These are phyloP conservation scores for Syrrhaptes paradoxus DNA, from an alignment of 2,113 vertebrate species.

Conservation along the genomic window DNA sequence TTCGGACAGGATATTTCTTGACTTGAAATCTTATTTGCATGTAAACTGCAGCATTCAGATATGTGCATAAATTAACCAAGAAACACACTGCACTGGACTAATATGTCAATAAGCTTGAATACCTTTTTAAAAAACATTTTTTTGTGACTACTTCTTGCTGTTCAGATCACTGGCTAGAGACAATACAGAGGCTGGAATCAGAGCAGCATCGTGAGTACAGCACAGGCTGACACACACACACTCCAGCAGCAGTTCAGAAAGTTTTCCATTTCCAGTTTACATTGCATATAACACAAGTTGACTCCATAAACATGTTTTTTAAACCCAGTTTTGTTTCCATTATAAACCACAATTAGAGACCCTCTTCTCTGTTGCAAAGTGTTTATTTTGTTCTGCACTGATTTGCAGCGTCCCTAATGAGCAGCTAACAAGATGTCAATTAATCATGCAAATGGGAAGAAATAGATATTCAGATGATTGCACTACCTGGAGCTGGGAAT, in stretches of 20 bases:
- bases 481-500: slow-evolving; percentile 21
- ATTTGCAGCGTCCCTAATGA: slow-evolving; percentile 34
- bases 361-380: not conserved
- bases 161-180: not conserved
- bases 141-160: not conserved
- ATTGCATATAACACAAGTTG: accelerated
- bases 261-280: not conserved
- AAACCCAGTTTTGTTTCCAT: not conserved
- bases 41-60: not conserved
- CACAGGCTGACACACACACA: not conserved
- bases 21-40: not conserved
- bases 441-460: slow-evolving; percentile 57
- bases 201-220: accelerated
- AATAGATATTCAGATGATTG: slow-evolving; percentile 8
- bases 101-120: not conserved
- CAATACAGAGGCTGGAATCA: not conserved
- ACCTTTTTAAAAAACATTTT: not conserved
- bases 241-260: not conserved
- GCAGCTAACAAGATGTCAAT: slow-evolving; percentile 55
- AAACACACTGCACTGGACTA: not conserved
- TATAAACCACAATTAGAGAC: not conserved
- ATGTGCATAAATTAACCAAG: not conserved
- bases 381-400: not conserved
- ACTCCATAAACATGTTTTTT: not conserved
- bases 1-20: not conserved